Evolutionary conservation across 23 tunicate species (phyloP).

Genomic region (Trididemnum clinides): DNA sequence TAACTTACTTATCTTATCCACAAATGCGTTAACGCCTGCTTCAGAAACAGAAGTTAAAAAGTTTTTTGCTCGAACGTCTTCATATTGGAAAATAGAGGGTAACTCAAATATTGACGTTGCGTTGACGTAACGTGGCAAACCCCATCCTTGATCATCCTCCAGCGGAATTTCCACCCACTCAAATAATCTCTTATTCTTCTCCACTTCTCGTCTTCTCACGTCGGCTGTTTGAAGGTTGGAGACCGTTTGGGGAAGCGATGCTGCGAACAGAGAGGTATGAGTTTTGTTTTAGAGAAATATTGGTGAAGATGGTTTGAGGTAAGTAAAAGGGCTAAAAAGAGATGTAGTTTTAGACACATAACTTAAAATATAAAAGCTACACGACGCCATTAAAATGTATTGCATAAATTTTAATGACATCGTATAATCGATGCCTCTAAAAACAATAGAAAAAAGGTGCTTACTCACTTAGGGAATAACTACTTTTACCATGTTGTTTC

Average conservation of each 20-base stretch:
- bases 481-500: too few relatives aligned
- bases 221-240: neutral
- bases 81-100: slow-evolving; percentile 9
- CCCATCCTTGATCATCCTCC: slow-evolving; percentile 46
- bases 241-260: slow-evolving; percentile 30
- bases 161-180: slow-evolving; percentile 26
- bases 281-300: too few relatives aligned
- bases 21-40: neutral
- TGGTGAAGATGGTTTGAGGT: too few relatives aligned
- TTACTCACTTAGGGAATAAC: too few relatives aligned
- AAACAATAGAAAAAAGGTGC: too few relatives aligned
- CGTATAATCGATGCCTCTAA: too few relatives aligned
- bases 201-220: slow-evolving; percentile 9
- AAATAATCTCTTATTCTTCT: slow-evolving; percentile 13
- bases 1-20: too few relatives aligned
- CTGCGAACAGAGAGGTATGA: slow-evolving; percentile 3
- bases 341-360: too few relatives aligned
- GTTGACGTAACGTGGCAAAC: slow-evolving; percentile 46
- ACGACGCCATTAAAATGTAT: too few relatives aligned
- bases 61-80: neutral
- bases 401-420: too few relatives aligned
- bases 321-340: too few relatives aligned
- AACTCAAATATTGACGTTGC: slow-evolving; percentile 34
- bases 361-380: too few relatives aligned
- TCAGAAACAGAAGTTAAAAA: neutral